Evolutionary conservation across 2,797 vertebrate genomes (phyloP).

Genomic region (Acrossocheilus wenchowensis): DNA sequence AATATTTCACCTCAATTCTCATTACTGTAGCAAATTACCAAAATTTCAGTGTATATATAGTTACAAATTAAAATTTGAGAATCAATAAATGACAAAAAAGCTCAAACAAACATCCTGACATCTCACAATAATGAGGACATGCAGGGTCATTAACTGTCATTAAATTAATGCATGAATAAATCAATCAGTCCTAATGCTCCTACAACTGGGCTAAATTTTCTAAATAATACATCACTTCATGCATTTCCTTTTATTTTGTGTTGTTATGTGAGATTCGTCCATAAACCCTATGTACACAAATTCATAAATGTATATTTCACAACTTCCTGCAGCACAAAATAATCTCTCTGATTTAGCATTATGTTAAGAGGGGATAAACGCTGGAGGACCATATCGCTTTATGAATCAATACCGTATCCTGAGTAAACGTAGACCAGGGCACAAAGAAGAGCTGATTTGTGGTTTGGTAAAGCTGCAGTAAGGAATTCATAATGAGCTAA

Average conservation of each 20-base stretch:
- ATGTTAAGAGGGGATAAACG: slow-evolving; percentile 51
- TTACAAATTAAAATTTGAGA: background rate
- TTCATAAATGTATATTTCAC: slow-evolving; percentile 74
- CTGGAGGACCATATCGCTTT: slow-evolving; percentile 65
- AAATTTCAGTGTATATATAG: background rate
- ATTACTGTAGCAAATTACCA: background rate
- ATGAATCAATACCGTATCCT: slow-evolving; percentile 74
- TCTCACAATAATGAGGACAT: background rate
- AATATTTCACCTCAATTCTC: background rate
- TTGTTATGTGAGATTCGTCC: background rate
- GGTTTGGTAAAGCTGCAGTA: slow-evolving; percentile 69
- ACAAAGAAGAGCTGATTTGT: slow-evolving; percentile 79
- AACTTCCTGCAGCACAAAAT: slow-evolving; percentile 61
- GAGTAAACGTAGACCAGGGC: slow-evolving; percentile 76
- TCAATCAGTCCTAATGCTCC: background rate
- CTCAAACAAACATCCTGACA: background rate
- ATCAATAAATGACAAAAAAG: background rate
- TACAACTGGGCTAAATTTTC: background rate
- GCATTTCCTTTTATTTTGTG: background rate
- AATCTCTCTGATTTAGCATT: slow-evolving; percentile 73
- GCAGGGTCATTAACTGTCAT: background rate
- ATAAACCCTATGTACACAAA: slow-evolving; percentile 64
- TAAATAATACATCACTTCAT: background rate
- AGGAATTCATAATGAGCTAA: slow-evolving; percentile 74
- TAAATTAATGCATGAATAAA: slow-evolving; percentile 9